Evolutionary conservation across 37 sponge, comb jelly and placozoan species (phyloP).

Genomic region (Bolinopsis microptera): DNA sequence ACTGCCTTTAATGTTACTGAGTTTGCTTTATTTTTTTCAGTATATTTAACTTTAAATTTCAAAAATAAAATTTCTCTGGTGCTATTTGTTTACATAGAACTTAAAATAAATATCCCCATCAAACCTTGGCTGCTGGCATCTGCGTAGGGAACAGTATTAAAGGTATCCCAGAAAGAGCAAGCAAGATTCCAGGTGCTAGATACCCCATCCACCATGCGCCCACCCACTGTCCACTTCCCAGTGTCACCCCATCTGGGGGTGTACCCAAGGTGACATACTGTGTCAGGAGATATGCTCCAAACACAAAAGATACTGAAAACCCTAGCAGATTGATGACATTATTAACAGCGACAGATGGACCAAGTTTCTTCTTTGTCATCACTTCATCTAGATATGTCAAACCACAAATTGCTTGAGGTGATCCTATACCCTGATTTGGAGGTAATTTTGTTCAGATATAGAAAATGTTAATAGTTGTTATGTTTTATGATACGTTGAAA

Average conservation of each 20-base stretch:
- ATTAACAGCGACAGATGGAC: not conserved
- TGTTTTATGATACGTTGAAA: no score
- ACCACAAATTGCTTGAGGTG: not conserved
- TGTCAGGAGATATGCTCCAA: not conserved
- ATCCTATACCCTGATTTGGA: constrained; percentile 2
- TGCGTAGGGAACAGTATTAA: constrained; percentile 41
- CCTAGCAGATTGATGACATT: not conserved
- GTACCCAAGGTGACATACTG: constrained; percentile 18
- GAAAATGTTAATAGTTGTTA: no score
- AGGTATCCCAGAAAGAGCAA: not conserved
- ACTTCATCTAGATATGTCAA: constrained; percentile 13
- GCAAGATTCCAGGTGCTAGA: constrained; percentile 20
- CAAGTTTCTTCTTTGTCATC: not conserved
- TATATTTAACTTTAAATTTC: not conserved
- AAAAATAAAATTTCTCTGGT: no score
- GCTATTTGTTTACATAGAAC: no score
- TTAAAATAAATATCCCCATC: no score
- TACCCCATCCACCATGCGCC: constrained; percentile 67
- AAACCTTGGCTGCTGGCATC: constrained; percentile 38
- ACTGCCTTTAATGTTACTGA: not conserved
- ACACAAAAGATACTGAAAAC: not conserved
- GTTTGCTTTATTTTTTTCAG: not conserved
- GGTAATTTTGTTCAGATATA: no score
- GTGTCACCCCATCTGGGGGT: constrained; percentile 5
- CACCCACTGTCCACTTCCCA: constrained; percentile 6